Conservation (phyloP, 2,888 invertebrate species). For the Ormyrus thymus region DNA sequence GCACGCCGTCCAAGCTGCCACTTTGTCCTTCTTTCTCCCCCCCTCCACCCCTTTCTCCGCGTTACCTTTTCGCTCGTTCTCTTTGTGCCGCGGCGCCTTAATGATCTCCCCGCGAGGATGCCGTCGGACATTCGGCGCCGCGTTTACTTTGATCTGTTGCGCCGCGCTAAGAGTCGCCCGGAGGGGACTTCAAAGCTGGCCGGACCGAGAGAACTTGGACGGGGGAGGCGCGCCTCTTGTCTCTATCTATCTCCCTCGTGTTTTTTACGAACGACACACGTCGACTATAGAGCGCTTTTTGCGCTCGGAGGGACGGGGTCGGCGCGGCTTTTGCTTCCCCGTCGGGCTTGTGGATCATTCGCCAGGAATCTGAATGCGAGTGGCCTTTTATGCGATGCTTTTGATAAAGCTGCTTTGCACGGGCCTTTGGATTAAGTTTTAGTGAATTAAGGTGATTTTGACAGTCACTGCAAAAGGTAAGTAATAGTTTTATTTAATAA, state of each 20-base stretch:
- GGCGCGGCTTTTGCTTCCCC: conserved; percentile 2
- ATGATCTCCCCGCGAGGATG: conserved; percentile 8
- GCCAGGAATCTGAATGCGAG: not conserved
- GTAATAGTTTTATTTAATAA: not conserved
- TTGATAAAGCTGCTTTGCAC: not conserved
- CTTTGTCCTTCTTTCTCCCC: conserved; percentile 18
- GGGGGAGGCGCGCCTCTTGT: conserved; percentile 1
- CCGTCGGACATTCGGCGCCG: conserved; percentile 20
- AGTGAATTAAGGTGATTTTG: not conserved
- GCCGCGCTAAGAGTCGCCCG: conserved; percentile 29
- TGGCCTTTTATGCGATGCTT: conserved; percentile 14
- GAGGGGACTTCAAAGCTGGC: conserved; percentile 33
- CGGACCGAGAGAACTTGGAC: not conserved
- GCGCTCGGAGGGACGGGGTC: not conserved
- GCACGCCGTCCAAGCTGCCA: conserved; percentile 11
- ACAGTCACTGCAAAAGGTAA: not conserved
- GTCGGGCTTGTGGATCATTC: not conserved
- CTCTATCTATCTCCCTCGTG: not conserved
- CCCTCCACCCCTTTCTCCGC: not conserved
- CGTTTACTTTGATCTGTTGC: conserved; percentile 39
- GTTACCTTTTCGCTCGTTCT: no score
- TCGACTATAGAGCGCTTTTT: conserved; percentile 35
- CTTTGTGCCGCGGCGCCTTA: conserved; percentile 5
- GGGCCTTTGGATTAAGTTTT: not conserved
- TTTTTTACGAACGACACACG: conserved; percentile 16